phyloP scores from a whole-genome alignment of 2,888 invertebrate genomes.

The Lycophotia porphyrea region DNA sequence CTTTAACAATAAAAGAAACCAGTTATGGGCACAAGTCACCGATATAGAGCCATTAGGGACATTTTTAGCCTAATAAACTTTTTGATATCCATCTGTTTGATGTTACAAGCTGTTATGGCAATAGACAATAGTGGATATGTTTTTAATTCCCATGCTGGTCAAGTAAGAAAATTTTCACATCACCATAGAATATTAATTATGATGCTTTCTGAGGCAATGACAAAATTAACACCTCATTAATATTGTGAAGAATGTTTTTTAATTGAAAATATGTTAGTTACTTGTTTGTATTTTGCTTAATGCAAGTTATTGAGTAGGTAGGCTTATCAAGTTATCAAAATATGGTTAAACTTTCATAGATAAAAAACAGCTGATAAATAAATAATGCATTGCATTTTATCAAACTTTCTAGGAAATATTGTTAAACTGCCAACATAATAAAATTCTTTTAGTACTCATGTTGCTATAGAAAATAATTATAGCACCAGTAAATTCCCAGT shows the following conservation, averaged over 20 bases:
- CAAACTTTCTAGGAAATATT: not conserved
- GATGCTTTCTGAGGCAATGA: not conserved
- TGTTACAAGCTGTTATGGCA: conserved; percentile 27
- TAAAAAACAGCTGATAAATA: conserved; percentile 19
- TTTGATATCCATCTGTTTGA: conserved; percentile 39
- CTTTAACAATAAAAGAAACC: conserved; percentile 62
- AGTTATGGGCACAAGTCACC: conserved; percentile 58
- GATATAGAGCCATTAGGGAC: conserved; percentile 41
- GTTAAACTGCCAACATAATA: not conserved
- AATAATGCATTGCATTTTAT: conserved; percentile 3
- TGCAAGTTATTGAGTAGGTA: not conserved
- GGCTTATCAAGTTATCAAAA: not conserved
- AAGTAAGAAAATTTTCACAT: conserved; percentile 19
- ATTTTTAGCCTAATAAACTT: conserved; percentile 59
- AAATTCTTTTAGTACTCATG: not conserved
- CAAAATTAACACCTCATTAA: conserved; percentile 30
- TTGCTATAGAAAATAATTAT: conserved; percentile 1
- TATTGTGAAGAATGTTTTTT: conserved; percentile 5
- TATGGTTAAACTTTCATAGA: conserved; percentile 11
- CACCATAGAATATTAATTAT: not conserved
- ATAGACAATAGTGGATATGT: conserved; percentile 30
- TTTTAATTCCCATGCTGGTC: conserved; percentile 19
- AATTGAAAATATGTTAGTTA: conserved; percentile 12
- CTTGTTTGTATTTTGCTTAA: not conserved
- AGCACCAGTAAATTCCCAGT: not conserved